Conservation (phyloP, 92 coral and sea anemone species). For the Metridium senile region DNA sequence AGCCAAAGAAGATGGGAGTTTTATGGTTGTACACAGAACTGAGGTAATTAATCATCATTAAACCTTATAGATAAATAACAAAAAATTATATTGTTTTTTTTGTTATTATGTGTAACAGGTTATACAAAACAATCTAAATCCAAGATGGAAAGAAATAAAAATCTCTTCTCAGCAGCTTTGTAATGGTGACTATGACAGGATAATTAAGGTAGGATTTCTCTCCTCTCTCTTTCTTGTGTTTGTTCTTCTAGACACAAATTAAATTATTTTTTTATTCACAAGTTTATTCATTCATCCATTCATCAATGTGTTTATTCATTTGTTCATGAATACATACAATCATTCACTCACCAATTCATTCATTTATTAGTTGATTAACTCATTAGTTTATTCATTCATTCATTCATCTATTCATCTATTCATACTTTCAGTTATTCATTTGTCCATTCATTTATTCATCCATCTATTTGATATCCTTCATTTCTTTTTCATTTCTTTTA, state of each 20-base stretch:
- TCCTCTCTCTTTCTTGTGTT: not conserved
- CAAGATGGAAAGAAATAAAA: slow-evolving; percentile 82
- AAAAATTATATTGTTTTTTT: too few species aligned
- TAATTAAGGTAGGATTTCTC: slow-evolving; percentile 70
- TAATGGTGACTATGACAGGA: slow-evolving; percentile 90
- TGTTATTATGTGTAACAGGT: slow-evolving; percentile 57
- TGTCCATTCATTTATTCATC: too few species aligned
- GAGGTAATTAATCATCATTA: too few species aligned
- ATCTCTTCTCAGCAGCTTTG: slow-evolving; percentile 85
- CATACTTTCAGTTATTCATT: too few species aligned
- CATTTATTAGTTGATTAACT: not conserved
- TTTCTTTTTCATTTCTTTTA: slow-evolving; percentile 1
- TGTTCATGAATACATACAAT: too few species aligned
- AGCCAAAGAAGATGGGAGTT: slow-evolving; percentile 88
- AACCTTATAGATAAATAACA: too few species aligned
- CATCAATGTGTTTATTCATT: too few species aligned
- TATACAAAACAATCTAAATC: slow-evolving; percentile 83
- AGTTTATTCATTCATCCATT: too few species aligned
- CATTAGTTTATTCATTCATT: not conserved
- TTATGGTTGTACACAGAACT: slow-evolving; percentile 92
- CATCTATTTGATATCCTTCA: not conserved
- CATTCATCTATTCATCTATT: too few species aligned
- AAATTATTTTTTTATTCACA: too few species aligned
- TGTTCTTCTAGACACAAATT: not conserved
- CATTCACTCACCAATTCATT: not conserved